phyloP scores from a whole-genome alignment of 1,140 invertebrate species.

The Antheraea mylitta region DNA sequence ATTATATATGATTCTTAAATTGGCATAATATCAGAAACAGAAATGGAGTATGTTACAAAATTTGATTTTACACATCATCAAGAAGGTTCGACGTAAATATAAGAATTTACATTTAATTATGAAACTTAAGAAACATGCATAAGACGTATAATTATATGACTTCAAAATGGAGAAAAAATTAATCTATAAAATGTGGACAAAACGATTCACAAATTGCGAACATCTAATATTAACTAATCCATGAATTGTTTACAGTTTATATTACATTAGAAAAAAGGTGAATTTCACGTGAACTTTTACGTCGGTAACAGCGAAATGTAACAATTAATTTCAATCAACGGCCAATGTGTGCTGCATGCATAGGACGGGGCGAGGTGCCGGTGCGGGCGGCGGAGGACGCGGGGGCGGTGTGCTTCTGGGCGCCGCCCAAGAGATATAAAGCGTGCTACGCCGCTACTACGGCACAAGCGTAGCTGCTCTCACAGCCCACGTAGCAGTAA shows the following conservation, averaged over 20 bases:
- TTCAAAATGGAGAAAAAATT: not conserved
- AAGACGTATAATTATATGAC: too few species aligned
- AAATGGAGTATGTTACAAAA: too few species aligned
- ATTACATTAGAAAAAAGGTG: not conserved
- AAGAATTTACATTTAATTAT: too few species aligned
- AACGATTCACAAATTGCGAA: not conserved
- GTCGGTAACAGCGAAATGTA: constrained; percentile 18
- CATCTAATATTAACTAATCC: not conserved
- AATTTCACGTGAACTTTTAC: constrained; percentile 9
- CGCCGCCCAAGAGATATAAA: constrained; percentile 47
- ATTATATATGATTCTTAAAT: too few species aligned
- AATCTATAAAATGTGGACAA: not conserved
- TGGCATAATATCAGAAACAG: too few species aligned
- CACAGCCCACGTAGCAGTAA: constrained; percentile 36
- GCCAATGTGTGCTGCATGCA: not conserved
- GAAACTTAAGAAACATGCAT: too few species aligned
- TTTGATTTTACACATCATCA: too few species aligned
- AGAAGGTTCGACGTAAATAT: too few species aligned
- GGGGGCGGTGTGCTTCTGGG: constrained; percentile 29
- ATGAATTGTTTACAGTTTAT: not conserved
- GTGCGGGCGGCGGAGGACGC: constrained; percentile 34
- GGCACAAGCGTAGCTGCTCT: constrained; percentile 32
- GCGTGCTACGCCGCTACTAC: constrained; percentile 31
- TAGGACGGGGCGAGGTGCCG: not conserved
- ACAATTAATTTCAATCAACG: constrained; percentile 38